A percentile compares a stretch with the other conserved stretches of the same genome.
Evolutionary conservation across 92 coral and sea anemone species (phyloP).

Genomic region (Desmophyllum pertusum): DNA sequence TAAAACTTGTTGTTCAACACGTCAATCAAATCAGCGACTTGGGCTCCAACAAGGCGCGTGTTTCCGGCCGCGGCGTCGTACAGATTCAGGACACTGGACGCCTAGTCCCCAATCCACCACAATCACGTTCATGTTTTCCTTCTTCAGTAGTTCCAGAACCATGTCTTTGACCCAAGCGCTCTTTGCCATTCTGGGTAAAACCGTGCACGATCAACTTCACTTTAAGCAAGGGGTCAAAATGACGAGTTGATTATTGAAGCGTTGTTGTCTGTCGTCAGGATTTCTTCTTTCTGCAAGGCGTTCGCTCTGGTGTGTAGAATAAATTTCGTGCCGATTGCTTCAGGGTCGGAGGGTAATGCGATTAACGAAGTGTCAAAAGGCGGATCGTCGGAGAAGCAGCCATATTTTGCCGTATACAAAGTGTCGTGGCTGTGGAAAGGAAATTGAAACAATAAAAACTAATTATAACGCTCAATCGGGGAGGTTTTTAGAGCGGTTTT

Average conservation of each 20-base stretch:
- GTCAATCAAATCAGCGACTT: constrained; percentile 61
- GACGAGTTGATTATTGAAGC: constrained; percentile 58
- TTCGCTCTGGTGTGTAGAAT: constrained; percentile 65
- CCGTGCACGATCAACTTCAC: constrained; percentile 82
- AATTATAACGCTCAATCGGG: background rate
- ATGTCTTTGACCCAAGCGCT: constrained; percentile 73
- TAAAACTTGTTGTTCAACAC: constrained; percentile 48
- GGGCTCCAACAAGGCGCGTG: constrained; percentile 81
- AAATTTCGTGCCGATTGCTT: constrained; percentile 63
- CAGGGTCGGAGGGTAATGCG: constrained; percentile 81
- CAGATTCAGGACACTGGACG: constrained; percentile 37
- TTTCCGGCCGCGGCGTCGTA: constrained; percentile 81
- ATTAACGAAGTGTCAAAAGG: constrained; percentile 72
- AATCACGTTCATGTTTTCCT: constrained; percentile 70
- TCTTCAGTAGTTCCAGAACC: constrained; percentile 68
- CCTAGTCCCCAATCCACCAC: constrained; percentile 89
- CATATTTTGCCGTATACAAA: constrained; percentile 81
- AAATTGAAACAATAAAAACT: background rate
- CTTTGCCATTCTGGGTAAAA: constrained; percentile 68
- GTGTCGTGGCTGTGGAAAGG: constrained; percentile 50
- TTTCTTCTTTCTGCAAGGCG: constrained; percentile 34
- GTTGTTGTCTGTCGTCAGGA: constrained; percentile 40
- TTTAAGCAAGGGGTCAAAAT: constrained; percentile 50
- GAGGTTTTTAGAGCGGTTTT: too few relatives aligned
- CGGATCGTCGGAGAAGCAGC: constrained; percentile 82